Conservation (phyloP, 2,797 vertebrate genomes). For the Hirundo rustica region DNA sequence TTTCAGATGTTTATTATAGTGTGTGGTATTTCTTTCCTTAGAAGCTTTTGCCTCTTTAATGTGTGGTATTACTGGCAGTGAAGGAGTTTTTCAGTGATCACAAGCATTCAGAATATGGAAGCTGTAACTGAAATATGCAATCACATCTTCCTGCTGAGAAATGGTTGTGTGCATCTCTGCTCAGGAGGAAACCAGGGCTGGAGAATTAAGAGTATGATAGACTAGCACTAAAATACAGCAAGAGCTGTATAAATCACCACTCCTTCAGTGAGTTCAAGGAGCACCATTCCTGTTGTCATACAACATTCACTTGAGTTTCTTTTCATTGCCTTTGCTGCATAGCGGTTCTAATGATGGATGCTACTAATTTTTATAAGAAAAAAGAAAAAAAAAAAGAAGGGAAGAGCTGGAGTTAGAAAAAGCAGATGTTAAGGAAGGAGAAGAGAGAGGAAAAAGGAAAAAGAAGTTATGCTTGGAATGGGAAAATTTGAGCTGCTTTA, state of each 20-base stretch:
- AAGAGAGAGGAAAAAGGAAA: neutral
- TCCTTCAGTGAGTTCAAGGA: neutral
- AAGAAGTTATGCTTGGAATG: neutral
- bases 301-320: neutral
- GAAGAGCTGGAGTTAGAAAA: neutral
- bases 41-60: neutral
- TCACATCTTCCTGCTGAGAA: neutral
- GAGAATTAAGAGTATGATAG: neutral
- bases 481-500: neutral
- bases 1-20: neutral
- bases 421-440: neutral
- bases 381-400: neutral
- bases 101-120: neutral
- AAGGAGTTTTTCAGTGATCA: neutral
- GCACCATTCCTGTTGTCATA: neutral
- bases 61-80: neutral
- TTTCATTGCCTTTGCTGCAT: neutral
- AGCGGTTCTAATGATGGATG: neutral
- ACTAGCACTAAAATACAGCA: neutral
- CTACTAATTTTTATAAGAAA: neutral
- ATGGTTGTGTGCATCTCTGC: neutral
- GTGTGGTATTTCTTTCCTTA: neutral
- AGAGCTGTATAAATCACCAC: neutral
- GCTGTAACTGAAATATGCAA: neutral
- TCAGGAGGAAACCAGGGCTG: neutral